These are phyloP conservation scores for Pachypanchax playfairii DNA, from an alignment of 2,113 vertebrate species.

Conservation along the genomic window DNA sequence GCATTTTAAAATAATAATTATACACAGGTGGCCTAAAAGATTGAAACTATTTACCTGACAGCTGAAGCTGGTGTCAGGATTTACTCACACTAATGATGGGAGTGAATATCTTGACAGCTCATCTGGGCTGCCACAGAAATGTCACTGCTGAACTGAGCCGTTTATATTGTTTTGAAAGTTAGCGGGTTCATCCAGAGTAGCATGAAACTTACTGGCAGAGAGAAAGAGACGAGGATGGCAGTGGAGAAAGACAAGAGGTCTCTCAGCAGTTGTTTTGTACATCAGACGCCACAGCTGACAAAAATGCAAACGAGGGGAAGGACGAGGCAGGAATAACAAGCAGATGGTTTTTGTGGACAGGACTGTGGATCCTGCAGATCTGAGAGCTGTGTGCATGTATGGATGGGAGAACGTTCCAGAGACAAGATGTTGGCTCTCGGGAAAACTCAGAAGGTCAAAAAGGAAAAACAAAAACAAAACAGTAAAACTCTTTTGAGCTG, in stretches of 20 bases:
- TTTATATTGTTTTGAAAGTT: conserved; percentile 55
- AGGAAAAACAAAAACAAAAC: conserved; percentile 15
- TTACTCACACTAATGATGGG: conserved; percentile 36
- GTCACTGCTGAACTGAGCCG: conserved; percentile 54
- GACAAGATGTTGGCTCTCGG: conserved; percentile 29
- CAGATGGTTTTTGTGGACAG: conserved; percentile 65
- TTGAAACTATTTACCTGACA: conserved; percentile 41
- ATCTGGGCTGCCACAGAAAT: conserved; percentile 64
- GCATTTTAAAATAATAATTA: conserved; percentile 38
- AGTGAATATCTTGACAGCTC: conserved; percentile 56
- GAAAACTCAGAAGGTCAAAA: conserved; percentile 28
- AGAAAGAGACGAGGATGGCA: conserved; percentile 14
- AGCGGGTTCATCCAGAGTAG: conserved; percentile 71
- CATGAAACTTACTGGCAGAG: conserved; percentile 68
- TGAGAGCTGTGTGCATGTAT: conserved; percentile 8
- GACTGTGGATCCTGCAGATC: conserved; percentile 16
- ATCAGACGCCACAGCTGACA: conserved; percentile 74
- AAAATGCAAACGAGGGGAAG: conserved; percentile 41
- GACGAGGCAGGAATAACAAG: conserved; percentile 67
- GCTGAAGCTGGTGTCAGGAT: conserved; percentile 31
- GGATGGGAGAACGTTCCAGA: neutral
- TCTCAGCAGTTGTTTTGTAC: conserved; percentile 70
- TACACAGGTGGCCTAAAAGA: neutral
- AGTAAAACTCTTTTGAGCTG: neutral
- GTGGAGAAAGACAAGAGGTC: conserved; percentile 44